A percentile compares a stretch with the other conserved stretches of the same genome.
phyloP scores from a whole-genome alignment of 1,140 invertebrate genomes.

The Bacillus rossius region DNA sequence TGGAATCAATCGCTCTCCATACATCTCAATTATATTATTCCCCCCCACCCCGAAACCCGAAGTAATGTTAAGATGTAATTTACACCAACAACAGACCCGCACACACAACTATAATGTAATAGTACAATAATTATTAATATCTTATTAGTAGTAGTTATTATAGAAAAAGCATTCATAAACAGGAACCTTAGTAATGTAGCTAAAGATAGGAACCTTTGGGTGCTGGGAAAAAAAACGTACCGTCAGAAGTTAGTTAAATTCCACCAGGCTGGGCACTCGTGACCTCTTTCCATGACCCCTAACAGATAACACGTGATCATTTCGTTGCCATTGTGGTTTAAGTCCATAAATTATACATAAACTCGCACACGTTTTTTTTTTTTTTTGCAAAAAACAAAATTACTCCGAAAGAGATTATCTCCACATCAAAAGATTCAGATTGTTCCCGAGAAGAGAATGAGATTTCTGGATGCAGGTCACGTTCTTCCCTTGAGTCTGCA shows the following conservation, averaged over 20 bases:
- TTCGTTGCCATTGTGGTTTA: too few relatives aligned
- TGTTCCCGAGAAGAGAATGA: too few relatives aligned
- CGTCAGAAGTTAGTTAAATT: constrained; percentile 2
- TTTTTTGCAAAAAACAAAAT: too few relatives aligned
- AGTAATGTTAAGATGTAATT: constrained; percentile 18
- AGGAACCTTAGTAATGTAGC: constrained; percentile 44
- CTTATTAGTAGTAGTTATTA: constrained; percentile 24
- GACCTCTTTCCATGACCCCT: background rate
- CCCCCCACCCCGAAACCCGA: constrained; percentile 11
- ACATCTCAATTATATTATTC: background rate
- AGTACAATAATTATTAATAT: constrained; percentile 32
- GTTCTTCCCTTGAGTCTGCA: too few relatives aligned
- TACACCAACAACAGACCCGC: constrained; percentile 26
- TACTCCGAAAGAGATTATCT: too few relatives aligned
- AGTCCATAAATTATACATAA: too few relatives aligned
- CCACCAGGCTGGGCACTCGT: background rate
- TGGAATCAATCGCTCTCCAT: too few relatives aligned
- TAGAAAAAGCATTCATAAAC: constrained; percentile 36
- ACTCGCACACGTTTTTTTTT: too few relatives aligned
- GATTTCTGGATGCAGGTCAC: too few relatives aligned
- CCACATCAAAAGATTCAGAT: too few relatives aligned
- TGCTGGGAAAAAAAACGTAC: constrained; percentile 35
- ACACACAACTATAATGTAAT: constrained; percentile 31
- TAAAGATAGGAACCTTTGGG: constrained; percentile 42
- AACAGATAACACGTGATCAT: too few relatives aligned